A percentile compares a stretch with the other conserved stretches of the same genome.
phyloP scores from a whole-genome alignment of 2,888 invertebrate species.

The Erebia palarica region DNA sequence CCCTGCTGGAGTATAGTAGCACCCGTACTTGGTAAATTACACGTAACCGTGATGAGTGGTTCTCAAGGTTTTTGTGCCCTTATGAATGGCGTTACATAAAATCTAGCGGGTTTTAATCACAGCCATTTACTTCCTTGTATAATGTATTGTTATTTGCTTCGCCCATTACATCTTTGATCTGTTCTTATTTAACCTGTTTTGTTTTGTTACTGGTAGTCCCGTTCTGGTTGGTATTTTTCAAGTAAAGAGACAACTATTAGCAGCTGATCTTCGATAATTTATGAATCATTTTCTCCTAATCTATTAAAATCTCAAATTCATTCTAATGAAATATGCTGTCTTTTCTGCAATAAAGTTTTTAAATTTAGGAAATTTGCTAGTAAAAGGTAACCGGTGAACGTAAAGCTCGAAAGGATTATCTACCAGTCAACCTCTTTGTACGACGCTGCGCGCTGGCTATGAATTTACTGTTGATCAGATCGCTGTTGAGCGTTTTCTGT shows the following conservation, averaged over 20 bases:
- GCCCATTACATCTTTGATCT: background rate
- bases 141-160: too few relatives aligned
- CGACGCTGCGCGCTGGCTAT: background rate
- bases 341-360: background rate
- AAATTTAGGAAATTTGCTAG: background rate
- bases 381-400: background rate
- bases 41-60: conserved; percentile 6
- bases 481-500: background rate
- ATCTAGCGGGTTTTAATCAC: conserved; percentile 5
- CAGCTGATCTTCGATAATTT: too few relatives aligned
- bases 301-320: too few relatives aligned
- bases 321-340: background rate
- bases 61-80: conserved; percentile 13
- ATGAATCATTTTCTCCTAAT: too few relatives aligned
- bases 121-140: background rate
- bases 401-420: too few relatives aligned
- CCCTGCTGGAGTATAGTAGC: too few relatives aligned
- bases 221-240: background rate
- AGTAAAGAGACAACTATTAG: too few relatives aligned
- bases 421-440: background rate
- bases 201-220: background rate
- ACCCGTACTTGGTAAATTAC: background rate
- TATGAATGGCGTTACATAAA: background rate
- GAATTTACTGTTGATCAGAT: background rate
- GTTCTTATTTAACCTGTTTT: background rate